Conservation (phyloP, 2,797 vertebrate species). For the Chelon auratus region DNA sequence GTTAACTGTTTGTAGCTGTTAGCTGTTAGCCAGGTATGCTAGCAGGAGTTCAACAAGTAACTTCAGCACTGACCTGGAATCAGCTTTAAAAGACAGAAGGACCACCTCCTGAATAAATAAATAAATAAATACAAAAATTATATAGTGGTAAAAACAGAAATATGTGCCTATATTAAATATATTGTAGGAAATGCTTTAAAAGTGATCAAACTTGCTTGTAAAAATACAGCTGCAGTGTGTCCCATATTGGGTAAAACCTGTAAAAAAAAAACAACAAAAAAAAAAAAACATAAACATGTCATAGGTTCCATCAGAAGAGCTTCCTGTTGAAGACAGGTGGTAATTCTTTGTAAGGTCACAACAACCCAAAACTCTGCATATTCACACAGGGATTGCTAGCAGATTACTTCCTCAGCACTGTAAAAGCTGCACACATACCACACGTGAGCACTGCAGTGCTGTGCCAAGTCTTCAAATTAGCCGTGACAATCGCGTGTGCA, state of each 20-base stretch:
- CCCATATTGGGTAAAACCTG: not conserved
- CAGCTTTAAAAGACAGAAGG: not conserved
- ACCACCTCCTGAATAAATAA: too few species aligned
- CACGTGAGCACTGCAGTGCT: conserved; percentile 4
- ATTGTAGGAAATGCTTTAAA: not conserved
- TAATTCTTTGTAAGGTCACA: conserved; percentile 33
- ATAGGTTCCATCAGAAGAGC: not conserved
- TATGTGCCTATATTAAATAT: not conserved
- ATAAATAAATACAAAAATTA: not conserved
- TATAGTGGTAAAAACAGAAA: not conserved
- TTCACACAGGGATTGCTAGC: conserved; percentile 20
- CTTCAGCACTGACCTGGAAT: not conserved
- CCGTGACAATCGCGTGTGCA: conserved; percentile 6
- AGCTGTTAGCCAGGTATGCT: not conserved
- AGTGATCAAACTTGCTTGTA: not conserved
- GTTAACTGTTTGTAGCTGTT: not conserved
- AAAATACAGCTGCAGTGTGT: not conserved
- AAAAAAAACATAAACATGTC: not conserved
- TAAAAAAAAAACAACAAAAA: not conserved
- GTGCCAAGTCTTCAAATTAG: conserved; percentile 29
- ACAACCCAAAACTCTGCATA: conserved; percentile 12
- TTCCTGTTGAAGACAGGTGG: conserved; percentile 49
- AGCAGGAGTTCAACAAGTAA: not conserved
- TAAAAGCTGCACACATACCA: conserved; percentile 31
- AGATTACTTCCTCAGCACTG: conserved; percentile 50